Evolutionary conservation across 1,140 invertebrate genomes (phyloP).

Genomic region (Triops longicaudatus): DNA sequence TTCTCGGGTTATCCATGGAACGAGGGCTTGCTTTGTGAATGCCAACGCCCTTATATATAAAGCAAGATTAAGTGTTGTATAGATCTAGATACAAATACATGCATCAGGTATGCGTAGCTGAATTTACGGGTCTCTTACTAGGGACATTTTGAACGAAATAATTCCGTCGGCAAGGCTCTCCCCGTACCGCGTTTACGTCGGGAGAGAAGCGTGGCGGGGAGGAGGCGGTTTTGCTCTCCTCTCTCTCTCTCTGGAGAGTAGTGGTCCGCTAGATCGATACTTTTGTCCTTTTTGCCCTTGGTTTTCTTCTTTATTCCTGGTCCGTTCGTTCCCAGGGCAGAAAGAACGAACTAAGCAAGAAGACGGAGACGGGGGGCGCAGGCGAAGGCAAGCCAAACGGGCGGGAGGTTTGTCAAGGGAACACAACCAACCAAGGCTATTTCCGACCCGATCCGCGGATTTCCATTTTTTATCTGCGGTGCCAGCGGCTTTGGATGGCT

Average conservation of each 20-base stretch:
- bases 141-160: not conserved
- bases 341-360: slow-evolving; percentile 12
- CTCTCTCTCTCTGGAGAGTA: not conserved
- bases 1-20: no score
- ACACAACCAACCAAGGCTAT: slow-evolving; percentile 9
- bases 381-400: slow-evolving; percentile 4
- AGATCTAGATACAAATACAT: not conserved
- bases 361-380: slow-evolving; percentile 6
- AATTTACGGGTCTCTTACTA: not conserved
- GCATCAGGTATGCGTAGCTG: not conserved
- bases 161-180: not conserved
- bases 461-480: slow-evolving; percentile 8
- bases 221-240: not conserved
- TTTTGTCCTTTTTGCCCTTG: slow-evolving; percentile 15
- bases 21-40: not conserved
- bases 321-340: slow-evolving; percentile 10
- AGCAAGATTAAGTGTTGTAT: not conserved
- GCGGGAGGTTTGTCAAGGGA: slow-evolving; percentile 10
- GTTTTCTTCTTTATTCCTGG: slow-evolving; percentile 15
- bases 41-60: not conserved
- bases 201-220: not conserved
- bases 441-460: slow-evolving; percentile 5
- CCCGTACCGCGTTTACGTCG: not conserved
- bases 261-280: slow-evolving; percentile 14
- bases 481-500: slow-evolving; percentile 13